Base-by-base conservation (phyloP, 2,888 invertebrate genomes). In the Cryptocheilus praepositus region DNA sequence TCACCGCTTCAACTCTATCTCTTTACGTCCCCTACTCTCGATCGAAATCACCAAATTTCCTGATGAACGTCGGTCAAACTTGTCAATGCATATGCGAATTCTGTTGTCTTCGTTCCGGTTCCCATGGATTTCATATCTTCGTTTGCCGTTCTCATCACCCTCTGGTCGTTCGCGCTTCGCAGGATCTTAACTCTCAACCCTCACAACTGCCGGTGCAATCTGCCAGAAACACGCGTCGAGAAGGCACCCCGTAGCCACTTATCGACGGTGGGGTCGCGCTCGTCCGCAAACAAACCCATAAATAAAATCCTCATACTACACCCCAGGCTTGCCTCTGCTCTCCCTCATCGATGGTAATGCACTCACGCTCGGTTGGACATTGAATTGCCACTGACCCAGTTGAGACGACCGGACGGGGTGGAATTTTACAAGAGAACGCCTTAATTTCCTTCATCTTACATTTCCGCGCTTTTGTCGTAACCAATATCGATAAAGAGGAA, bases 261-360 rank as follows among this genome's bases (percentile, higher is more conserved):
- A 81, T 82, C 83, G 73, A 68, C 64, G 64, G 57, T 65, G 71
- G 74, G 74, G 75, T 73, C 63, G 70, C 67, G 73, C 67, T 73
- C 70, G 64, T 72, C 62, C 70, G 79, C 80, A 81, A 81, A 83
- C 81, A 81, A 81, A 81, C 79, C 76, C 79, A 77, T 83, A 82
- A 83, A 83, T 83, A 82, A 79, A 78, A 71, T 73, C 65, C 76
- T 69, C 67, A 53, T 36, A 36, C 36, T 49, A 13, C 49, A 49
- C 49, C 49, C 49, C 49, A 49, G 56, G 62, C 36, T 36, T 54
- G 54, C 64, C 58, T 66, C 55, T 61, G 71, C 52, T 49, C 49
- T 5, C 49, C 51, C 21, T 19, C 52, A 22, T 21, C 15, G 52
- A 52, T 22, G 55, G 51, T 70, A 62, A 68, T 59, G 64, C 61